Percentiles rank a stretch among this genome's conserved stretches.
These are phyloP conservation scores for Lacerta viridis DNA, from an alignment of 2,797 vertebrate genomes.

Conservation along the genomic window DNA sequence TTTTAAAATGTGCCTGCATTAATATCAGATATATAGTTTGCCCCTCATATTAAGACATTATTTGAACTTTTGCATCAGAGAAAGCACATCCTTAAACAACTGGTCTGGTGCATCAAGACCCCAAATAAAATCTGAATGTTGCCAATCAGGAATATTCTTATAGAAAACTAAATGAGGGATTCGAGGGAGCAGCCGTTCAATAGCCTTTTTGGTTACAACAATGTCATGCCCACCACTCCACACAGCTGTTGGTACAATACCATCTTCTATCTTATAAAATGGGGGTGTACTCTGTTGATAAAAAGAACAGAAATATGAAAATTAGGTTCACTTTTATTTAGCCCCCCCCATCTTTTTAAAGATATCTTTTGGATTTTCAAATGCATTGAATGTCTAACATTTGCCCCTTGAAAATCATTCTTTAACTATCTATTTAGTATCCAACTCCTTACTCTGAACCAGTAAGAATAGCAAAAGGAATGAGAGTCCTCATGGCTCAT, in stretches of 20 bases:
- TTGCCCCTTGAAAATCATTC: no score
- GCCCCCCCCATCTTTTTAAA: no score
- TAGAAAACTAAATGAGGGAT: conserved; percentile 85
- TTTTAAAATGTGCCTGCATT: no score
- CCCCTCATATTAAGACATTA: background rate
- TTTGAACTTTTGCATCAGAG: conserved; percentile 77
- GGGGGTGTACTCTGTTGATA: background rate
- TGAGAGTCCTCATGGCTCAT: no score
- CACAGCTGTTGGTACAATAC: conserved; percentile 11
- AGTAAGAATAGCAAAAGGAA: no score
- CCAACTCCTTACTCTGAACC: no score
- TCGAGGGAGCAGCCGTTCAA: conserved; percentile 83
- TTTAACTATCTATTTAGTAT: no score
- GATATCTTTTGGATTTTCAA: no score
- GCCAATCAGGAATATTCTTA: conserved; percentile 86
- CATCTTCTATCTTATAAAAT: background rate
- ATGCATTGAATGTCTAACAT: no score
- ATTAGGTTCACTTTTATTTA: background rate
- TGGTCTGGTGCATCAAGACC: conserved; percentile 86
- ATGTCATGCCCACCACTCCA: conserved; percentile 78
- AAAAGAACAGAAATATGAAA: conserved; percentile 40
- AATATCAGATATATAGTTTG: background rate
- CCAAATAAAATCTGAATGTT: conserved; percentile 93
- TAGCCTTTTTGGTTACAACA: conserved; percentile 83
- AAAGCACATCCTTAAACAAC: conserved; percentile 86